phyloP scores from a whole-genome alignment of 2,113 vertebrate species.

The Theropithecus gelada region DNA sequence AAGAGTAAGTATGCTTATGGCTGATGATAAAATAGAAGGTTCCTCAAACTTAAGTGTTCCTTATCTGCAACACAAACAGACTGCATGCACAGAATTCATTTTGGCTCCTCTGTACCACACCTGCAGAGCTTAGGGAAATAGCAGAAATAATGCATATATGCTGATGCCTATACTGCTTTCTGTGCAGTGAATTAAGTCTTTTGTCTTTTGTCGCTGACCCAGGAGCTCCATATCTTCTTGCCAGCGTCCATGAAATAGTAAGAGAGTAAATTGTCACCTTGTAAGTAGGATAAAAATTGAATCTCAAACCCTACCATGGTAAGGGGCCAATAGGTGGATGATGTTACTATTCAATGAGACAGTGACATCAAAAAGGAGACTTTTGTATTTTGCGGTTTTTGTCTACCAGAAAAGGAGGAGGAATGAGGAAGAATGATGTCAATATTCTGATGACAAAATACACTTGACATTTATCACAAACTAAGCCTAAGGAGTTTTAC shows the following conservation, averaged over 20 bases:
- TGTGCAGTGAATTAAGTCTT: neutral
- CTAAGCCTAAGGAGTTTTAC: neutral
- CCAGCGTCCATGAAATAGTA: neutral
- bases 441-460: neutral
- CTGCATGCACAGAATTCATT: neutral
- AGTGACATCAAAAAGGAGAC: neutral
- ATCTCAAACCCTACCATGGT: neutral
- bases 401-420: neutral
- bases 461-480: neutral
- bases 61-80: neutral
- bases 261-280: neutral
- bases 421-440: neutral
- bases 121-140: neutral
- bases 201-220: neutral
- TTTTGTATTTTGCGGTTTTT: neutral
- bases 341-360: neutral
- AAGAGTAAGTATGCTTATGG: neutral
- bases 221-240: neutral
- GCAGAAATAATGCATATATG: neutral
- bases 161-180: neutral
- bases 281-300: slow-evolving; percentile 1
- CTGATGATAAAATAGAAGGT: neutral
- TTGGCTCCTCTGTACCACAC: neutral
- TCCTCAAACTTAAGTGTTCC: slow-evolving; percentile 5
- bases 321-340: neutral